A percentile compares a stretch with the other conserved stretches of the same genome.
Evolutionary conservation across 2,888 invertebrate genomes (phyloP).

Genomic region (Plutella xylostella): DNA sequence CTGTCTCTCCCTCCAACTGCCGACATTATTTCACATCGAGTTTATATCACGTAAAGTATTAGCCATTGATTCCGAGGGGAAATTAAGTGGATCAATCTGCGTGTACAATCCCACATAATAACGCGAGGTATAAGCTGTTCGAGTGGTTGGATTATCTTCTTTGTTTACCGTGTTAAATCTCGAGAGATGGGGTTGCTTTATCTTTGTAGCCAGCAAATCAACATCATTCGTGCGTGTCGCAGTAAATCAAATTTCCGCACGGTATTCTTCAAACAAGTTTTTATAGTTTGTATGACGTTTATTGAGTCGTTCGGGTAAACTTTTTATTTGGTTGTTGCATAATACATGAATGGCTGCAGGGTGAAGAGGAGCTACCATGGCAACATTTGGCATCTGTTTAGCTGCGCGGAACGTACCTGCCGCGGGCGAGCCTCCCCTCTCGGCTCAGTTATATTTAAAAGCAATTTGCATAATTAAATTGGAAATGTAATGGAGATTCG

Average conservation of each 20-base stretch:
- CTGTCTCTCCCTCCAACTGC: conserved; percentile 32
- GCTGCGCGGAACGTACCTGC: neutral
- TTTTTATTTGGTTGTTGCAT: neutral
- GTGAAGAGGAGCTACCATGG: conserved; percentile 1
- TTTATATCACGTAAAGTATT: conserved; percentile 44
- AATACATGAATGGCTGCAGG: neutral
- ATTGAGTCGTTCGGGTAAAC: neutral
- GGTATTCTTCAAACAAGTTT: neutral
- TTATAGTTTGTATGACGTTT: neutral
- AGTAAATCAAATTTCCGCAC: neutral
- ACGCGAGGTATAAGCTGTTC: neutral
- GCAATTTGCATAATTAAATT: conserved; percentile 22
- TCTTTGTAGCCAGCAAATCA: neutral
- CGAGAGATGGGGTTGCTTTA: neutral
- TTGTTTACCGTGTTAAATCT: neutral
- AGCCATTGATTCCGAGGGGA: conserved; percentile 47
- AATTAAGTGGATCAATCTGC: conserved; percentile 45
- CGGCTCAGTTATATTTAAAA: conserved; percentile 12
- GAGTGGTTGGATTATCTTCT: neutral
- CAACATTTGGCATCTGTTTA: conserved; percentile 2
- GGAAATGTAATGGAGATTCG: conserved; percentile 18
- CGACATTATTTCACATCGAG: conserved; percentile 28
- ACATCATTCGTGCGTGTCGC: neutral
- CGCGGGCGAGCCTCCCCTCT: neutral
- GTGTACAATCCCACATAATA: conserved; percentile 13